A percentile compares a stretch with the other conserved stretches of the same genome.
These are phyloP conservation scores for Emydocephalus ijimae DNA, from an alignment of 2,113 vertebrate species.

Conservation along the genomic window DNA sequence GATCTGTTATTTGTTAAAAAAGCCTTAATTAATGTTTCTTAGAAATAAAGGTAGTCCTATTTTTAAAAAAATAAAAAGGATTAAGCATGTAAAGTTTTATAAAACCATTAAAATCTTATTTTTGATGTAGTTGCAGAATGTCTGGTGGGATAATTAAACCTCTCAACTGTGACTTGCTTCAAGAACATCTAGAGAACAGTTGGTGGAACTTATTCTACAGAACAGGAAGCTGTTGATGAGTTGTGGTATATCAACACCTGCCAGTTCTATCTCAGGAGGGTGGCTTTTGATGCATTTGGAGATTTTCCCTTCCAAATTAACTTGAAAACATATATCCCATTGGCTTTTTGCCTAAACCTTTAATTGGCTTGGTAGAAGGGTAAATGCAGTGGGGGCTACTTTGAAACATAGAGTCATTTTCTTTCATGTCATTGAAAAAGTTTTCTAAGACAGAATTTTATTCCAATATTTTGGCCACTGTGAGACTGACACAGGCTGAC, in stretches of 20 bases:
- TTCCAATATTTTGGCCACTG: background rate
- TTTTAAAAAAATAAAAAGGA: background rate
- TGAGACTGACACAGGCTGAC: background rate
- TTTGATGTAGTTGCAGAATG: background rate
- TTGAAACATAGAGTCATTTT: background rate
- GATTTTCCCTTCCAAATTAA: background rate
- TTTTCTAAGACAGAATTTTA: background rate
- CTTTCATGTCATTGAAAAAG: background rate
- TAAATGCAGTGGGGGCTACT: background rate
- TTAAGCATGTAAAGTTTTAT: background rate
- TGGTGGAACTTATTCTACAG: background rate
- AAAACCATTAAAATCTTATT: background rate
- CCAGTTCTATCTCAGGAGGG: background rate
- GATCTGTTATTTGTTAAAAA: background rate
- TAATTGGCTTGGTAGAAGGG: background rate
- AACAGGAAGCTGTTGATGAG: background rate
- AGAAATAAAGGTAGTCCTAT: background rate
- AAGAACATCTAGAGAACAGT: background rate
- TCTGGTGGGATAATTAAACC: background rate
- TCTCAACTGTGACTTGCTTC: background rate
- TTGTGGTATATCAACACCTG: background rate
- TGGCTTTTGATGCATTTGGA: background rate
- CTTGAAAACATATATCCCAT: background rate
- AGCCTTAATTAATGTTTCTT: background rate
- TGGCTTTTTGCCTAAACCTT: background rate